phyloP scores from a whole-genome alignment of 2,113 vertebrate genomes.

The Calidris pugnax region DNA sequence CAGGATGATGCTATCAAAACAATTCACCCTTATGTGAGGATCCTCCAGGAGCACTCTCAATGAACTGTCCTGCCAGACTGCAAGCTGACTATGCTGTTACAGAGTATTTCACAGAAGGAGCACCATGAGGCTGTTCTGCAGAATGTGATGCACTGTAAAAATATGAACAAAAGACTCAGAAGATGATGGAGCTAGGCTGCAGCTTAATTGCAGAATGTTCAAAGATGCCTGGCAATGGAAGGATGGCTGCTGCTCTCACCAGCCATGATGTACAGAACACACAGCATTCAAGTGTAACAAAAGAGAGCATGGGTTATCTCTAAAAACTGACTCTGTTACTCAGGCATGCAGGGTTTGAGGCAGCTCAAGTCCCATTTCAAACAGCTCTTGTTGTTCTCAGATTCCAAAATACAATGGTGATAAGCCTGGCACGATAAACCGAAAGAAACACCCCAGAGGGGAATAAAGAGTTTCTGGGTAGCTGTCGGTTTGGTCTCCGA shows the following conservation, averaged over 20 bases:
- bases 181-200: not conserved
- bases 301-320: fast-evolving
- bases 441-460: not conserved
- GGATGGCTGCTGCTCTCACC: not conserved
- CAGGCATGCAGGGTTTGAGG: not conserved
- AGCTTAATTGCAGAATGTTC: not conserved
- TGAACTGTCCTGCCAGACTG: not conserved
- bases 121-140: not conserved
- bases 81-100: fast-evolving
- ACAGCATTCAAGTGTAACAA: not conserved
- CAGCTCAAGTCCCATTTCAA: not conserved
- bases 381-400: not conserved
- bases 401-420: not conserved
- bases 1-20: not conserved
- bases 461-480: not conserved
- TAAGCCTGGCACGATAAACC: not conserved
- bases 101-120: not conserved
- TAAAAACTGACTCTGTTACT: not conserved
- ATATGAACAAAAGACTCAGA: not conserved
- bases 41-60: not conserved
- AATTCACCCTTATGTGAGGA: not conserved
- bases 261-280: not conserved
- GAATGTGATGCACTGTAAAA: not conserved
- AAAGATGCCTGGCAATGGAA: not conserved
- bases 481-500: not conserved